Evolutionary conservation across 2,113 vertebrate genomes (phyloP).

Genomic region (Cryptotis parvus): DNA sequence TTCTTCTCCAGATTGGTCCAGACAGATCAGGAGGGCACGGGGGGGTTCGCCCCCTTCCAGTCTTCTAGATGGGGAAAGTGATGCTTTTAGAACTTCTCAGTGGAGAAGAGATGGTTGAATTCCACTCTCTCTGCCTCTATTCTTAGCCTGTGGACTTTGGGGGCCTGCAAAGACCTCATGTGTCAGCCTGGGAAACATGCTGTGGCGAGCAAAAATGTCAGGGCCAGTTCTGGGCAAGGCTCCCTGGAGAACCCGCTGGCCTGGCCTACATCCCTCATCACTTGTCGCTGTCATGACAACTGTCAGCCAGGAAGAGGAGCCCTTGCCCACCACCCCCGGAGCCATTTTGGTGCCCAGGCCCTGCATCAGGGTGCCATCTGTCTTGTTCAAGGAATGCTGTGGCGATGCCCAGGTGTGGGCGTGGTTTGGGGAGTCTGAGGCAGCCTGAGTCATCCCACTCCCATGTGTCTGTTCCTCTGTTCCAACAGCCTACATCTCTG

Average conservation of each 20-base stretch:
- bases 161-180: background rate
- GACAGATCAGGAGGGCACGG: background rate
- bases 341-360: background rate
- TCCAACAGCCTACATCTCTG: background rate
- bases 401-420: too few relatives aligned
- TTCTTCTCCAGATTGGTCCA: background rate
- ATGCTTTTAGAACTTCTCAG: background rate
- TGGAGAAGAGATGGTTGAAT: background rate
- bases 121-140: background rate
- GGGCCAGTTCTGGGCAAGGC: background rate
- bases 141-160: background rate
- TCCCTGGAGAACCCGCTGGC: background rate
- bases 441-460: background rate
- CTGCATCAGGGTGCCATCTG: background rate
- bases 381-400: background rate
- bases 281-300: background rate
- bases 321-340: accelerated
- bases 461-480: background rate
- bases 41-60: background rate
- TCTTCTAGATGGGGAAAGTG: background rate
- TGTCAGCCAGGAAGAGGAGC: background rate
- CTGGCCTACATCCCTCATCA: background rate
- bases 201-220: background rate
- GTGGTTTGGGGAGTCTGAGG: too few relatives aligned
- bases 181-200: background rate